Base-by-base conservation (phyloP, 2,113 vertebrate species). In the Oostethus manadensis region DNA sequence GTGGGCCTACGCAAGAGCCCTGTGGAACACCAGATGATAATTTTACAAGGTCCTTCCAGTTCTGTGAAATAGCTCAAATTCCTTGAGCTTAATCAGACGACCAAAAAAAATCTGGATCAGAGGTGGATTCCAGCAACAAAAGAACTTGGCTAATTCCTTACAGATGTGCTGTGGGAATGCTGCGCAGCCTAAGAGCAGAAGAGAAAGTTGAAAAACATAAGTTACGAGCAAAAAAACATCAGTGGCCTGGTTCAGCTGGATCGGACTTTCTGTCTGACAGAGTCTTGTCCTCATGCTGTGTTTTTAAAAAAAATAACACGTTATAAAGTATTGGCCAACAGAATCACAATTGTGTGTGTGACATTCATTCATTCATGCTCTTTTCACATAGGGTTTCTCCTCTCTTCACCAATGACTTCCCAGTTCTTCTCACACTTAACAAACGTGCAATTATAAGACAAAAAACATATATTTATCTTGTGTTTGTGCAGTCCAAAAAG, bases 61-160 rank as follows among this genome's bases (percentile, higher is more conserved):
- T 43, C 56, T 57, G 20, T 49, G 56, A 49, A 71, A 64, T 59
- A 55, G 58, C 73, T 79, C 45, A 64, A 65, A 79, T 71, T 71
- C 73, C 63, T 73, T 58, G n/a, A 49, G 56, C 50, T 62, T 42
- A 35, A 13, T 49, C 10, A 6, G 48, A 45, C 62, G 74, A 58
- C 62, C 60, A 43, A 54, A 14, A 65, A 64, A 60, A 62, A 51
- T 80, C 68, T 78, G 66, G 59, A 74, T 70, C 62, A 1, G 46
- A 46, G 51, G 43, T 73, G 68, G 76, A 83, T 81, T 84, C 84
- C 84, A 84, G 82, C 77, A 51, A 89, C 81, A 70, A 70, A 86
- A 82, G 80, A 87, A 83, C 47, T 80, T n/a, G 70, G 71, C 73
- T 90, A 89, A 91, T 88, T 77, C 53, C 57, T 88, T 84, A 70